Conservation (phyloP, 2,888 invertebrate genomes). For the Pristionchus japonicus region DNA sequence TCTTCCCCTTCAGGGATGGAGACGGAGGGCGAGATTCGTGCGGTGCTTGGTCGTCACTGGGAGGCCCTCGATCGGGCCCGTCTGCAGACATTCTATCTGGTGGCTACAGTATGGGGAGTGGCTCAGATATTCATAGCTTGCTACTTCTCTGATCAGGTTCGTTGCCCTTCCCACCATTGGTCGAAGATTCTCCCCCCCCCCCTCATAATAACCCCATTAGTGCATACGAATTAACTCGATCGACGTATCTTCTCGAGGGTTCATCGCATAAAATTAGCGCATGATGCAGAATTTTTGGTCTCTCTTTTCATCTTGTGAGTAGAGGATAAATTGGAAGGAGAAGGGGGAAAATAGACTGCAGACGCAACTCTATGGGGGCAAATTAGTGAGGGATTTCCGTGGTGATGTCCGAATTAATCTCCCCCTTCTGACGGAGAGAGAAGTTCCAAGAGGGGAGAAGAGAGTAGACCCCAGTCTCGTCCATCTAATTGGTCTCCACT, state of each 20-base stretch:
- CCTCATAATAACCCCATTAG: not conserved
- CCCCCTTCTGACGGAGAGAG: not conserved
- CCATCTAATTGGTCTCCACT: not conserved
- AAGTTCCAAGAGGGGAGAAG: not conserved
- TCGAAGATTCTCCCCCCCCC: no score
- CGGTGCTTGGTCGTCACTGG: conserved; percentile 72
- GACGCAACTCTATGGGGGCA: not conserved
- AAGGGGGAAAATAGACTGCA: not conserved
- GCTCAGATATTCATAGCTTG: conserved; percentile 72
- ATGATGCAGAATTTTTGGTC: not conserved
- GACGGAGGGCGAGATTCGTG: conserved; percentile 66
- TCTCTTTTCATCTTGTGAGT: not conserved
- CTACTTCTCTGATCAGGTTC: conserved; percentile 56
- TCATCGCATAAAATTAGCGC: not conserved
- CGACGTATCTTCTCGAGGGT: not conserved
- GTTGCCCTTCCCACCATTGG: no score
- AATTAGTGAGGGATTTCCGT: conserved; percentile 24
- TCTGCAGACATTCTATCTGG: conserved; percentile 72
- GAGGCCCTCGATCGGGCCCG: conserved; percentile 67
- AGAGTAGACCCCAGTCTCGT: not conserved
- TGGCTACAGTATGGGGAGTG: conserved; percentile 70
- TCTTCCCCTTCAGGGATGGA: conserved; percentile 16
- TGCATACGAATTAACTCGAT: not conserved
- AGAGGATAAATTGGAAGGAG: not conserved
- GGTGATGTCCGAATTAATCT: conserved; percentile 30